Percentiles rank a stretch among this genome's conserved stretches.
Evolutionary conservation across 2,797 vertebrate species (phyloP).

Genomic region (Anguilla marmorata): DNA sequence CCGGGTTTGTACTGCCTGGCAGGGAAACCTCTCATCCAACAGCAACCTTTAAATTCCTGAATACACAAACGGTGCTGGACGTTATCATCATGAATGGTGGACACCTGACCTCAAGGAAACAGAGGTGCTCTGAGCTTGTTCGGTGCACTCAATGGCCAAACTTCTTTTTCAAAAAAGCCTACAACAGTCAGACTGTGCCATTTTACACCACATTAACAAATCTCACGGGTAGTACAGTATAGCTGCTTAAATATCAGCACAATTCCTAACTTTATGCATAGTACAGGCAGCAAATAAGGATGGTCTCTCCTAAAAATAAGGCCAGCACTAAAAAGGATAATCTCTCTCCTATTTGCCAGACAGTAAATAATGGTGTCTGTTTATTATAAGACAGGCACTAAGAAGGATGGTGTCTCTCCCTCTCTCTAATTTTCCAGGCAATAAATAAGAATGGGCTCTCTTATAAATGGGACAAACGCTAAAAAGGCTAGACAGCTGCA

Average conservation of each 20-base stretch:
- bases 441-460: background rate
- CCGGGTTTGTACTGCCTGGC: background rate
- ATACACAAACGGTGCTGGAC: background rate
- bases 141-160: background rate
- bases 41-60: background rate
- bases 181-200: background rate
- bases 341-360: background rate
- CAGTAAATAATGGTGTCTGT: background rate
- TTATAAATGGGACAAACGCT: no score
- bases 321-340: background rate
- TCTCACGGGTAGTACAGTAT: background rate
- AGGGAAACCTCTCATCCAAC: background rate
- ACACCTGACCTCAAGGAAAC: background rate
- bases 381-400: background rate
- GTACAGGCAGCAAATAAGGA: background rate
- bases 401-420: background rate
- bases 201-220: background rate
- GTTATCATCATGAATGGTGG: background rate
- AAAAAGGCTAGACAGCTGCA: background rate
- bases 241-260: background rate
- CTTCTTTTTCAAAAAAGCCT: no score
- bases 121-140: background rate
- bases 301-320: background rate
- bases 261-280: background rate
- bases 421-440: background rate